These are phyloP conservation scores for Drosophila paracracens DNA, from an alignment of 2,888 invertebrate species.

Conservation along the genomic window DNA sequence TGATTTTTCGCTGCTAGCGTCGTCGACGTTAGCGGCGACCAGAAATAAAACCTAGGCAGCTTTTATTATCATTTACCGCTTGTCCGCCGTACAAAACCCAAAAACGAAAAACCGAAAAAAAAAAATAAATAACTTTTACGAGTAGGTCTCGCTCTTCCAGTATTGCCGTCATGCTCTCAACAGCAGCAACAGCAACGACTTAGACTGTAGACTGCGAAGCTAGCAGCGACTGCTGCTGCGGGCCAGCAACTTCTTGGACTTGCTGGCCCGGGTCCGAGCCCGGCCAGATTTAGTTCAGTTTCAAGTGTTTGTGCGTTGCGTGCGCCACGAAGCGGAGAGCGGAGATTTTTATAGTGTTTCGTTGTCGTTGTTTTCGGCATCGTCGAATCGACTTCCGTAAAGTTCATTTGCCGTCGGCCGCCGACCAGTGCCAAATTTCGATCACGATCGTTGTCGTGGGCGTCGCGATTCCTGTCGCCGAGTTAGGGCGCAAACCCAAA, in stretches of 20 bases:
- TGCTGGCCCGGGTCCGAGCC: slow-evolving; percentile 81
- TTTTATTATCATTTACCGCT: slow-evolving; percentile 83
- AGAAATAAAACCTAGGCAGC: slow-evolving; percentile 60
- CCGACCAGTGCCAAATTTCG: slow-evolving; percentile 42
- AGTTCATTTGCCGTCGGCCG: slow-evolving; percentile 70
- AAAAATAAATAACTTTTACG: slow-evolving; percentile 35
- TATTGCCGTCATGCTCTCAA: slow-evolving; percentile 63
- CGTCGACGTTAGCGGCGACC: slow-evolving; percentile 24
- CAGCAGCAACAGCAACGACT: slow-evolving; percentile 32
- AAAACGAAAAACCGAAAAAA: slow-evolving; percentile 35
- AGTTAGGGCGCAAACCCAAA: slow-evolving; percentile 34
- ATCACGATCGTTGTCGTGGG: slow-evolving; percentile 62
- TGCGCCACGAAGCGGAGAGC: slow-evolving; percentile 81
- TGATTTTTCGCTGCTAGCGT: slow-evolving; percentile 69
- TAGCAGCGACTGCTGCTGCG: slow-evolving; percentile 58
- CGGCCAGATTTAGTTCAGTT: slow-evolving; percentile 83
- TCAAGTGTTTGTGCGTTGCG: slow-evolving; percentile 84
- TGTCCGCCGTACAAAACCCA: slow-evolving; percentile 58
- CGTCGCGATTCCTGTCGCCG: slow-evolving; percentile 73
- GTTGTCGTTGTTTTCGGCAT: slow-evolving; percentile 46
- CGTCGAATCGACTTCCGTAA: slow-evolving; percentile 72
- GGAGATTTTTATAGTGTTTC: slow-evolving; percentile 59
- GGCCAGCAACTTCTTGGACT: slow-evolving; percentile 84
- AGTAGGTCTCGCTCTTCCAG: slow-evolving; percentile 62
- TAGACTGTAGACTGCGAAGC: slow-evolving; percentile 50